Evolutionary conservation across 92 coral and sea anemone genomes (phyloP), one percentile per base, ranked within the genome.

Genomic region (Porites lobata): DNA sequence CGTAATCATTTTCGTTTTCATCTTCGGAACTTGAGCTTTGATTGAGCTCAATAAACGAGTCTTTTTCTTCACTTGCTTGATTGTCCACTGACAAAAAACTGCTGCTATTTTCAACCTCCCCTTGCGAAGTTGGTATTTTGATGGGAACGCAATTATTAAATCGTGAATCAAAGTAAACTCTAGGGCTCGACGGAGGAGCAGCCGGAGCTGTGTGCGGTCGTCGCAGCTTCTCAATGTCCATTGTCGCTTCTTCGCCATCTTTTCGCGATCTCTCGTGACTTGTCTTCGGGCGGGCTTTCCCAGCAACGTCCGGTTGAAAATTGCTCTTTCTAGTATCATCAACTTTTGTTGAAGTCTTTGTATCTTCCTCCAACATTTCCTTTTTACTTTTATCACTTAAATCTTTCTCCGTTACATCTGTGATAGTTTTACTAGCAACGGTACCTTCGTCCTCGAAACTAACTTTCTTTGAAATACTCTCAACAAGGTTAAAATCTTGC

Each of bases 151-250:
- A 85, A 57, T 11, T 67, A 76, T 29, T 58, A 75, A 38, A 75
- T 70, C 78, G 54, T 61, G 76, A 82, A 56, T 68, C 67, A 22
- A 6, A 8, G 21, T 18, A 69, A 51, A 7, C 64, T 20, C 74
- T 82, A 47, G 86, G 89, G 21, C 86, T 73, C 8, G 80, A 21
- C 59, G 90, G 88, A 3, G 96, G 92, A 51, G 90, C 88, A 7
- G 90, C 91, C 1, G 98, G 98, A 7, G 98, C 98, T 1, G 95
- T 93, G 78, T 47, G 92, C 2, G 96, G 98, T 26, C 98, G 54
- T 21, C 22, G 56, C 17, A 29, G 24, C 50, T 63, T 65, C 29
- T 62, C 18, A 65, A 6, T 59, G 12, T 38, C 81, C 32, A 1
- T 15, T 84, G 38, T 65, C 51, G 17, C 59, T 85, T 38, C 88